phyloP scores from a whole-genome alignment of 2,113 vertebrate genomes.

The Indicator indicator region DNA sequence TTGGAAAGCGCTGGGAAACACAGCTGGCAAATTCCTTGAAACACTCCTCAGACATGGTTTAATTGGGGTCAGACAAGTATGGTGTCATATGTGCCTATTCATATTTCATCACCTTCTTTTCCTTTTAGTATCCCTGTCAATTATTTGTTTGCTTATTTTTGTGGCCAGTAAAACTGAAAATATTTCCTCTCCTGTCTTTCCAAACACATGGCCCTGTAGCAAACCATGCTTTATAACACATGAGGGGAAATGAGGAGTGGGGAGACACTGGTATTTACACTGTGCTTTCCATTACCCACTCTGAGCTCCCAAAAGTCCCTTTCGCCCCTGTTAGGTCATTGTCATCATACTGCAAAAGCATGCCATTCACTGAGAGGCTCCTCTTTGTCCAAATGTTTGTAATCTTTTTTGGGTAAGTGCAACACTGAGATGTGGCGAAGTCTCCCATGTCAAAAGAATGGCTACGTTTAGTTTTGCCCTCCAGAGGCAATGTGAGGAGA shows the following conservation, averaged over 20 bases:
- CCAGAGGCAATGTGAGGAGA: slow-evolving; percentile 89
- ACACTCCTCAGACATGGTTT: slow-evolving; percentile 25
- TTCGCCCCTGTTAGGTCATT: slow-evolving; percentile 81
- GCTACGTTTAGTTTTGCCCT: slow-evolving; percentile 93
- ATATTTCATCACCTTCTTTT: slow-evolving; percentile 11
- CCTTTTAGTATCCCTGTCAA: background rate
- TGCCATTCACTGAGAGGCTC: slow-evolving; percentile 95
- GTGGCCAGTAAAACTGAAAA: slow-evolving; percentile 23
- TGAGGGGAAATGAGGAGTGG: background rate
- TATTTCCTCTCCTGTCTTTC: background rate
- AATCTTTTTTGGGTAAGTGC: slow-evolving; percentile 88
- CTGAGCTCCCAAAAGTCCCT: slow-evolving; percentile 86
- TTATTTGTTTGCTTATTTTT: slow-evolving; percentile 12
- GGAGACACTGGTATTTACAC: slow-evolving; percentile 79
- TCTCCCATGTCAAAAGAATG: slow-evolving; percentile 98
- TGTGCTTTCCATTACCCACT: slow-evolving; percentile 99
- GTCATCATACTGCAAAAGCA: slow-evolving; percentile 89
- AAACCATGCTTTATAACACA: background rate
- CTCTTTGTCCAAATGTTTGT: slow-evolving; percentile 98
- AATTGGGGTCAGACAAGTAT: background rate
- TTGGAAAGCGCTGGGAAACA: slow-evolving; percentile 44
- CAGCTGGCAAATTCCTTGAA: slow-evolving; percentile 46
- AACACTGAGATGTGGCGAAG: slow-evolving; percentile 83
- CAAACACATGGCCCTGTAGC: background rate
- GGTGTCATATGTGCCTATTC: slow-evolving; percentile 30